These are phyloP conservation scores for Trematomus loennbergii DNA, from an alignment of 2,113 vertebrate species.

Conservation along the genomic window DNA sequence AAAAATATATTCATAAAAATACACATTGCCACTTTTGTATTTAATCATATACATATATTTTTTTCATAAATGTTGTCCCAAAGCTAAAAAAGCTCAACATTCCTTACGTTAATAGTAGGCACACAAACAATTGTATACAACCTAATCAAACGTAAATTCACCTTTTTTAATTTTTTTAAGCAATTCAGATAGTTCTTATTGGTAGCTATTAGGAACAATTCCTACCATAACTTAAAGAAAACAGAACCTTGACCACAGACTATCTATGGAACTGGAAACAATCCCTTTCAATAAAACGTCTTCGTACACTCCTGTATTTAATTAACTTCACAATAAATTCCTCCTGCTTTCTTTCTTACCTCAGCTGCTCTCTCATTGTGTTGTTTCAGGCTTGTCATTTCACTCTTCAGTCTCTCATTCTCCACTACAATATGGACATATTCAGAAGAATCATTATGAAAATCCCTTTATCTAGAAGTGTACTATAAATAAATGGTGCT, in stretches of 20 bases:
- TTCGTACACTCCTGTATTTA: neutral
- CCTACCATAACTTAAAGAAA: neutral
- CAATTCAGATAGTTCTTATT: too few species aligned
- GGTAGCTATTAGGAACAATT: too few species aligned
- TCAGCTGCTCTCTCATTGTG: conserved; percentile 57
- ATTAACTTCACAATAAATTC: too few species aligned
- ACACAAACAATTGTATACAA: neutral
- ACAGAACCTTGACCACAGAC: neutral
- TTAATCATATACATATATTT: too few species aligned
- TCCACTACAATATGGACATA: conserved; percentile 69
- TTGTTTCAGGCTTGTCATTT: conserved; percentile 55
- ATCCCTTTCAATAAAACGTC: neutral
- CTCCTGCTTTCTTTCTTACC: conserved; percentile 56
- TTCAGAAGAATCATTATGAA: neutral
- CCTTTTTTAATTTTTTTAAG: too few species aligned
- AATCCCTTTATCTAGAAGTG: neutral
- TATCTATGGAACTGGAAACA: too few species aligned
- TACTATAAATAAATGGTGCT: neutral
- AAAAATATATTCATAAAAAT: too few species aligned
- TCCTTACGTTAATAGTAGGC: neutral
- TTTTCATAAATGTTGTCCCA: too few species aligned
- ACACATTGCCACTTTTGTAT: too few species aligned
- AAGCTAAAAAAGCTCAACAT: neutral
- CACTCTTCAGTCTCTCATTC: conserved; percentile 73
- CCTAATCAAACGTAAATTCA: too few species aligned